Evolutionary conservation across 1,140 invertebrate species (phyloP), one percentile per base, ranked within the genome.

Genomic region (Magallana angulata): DNA sequence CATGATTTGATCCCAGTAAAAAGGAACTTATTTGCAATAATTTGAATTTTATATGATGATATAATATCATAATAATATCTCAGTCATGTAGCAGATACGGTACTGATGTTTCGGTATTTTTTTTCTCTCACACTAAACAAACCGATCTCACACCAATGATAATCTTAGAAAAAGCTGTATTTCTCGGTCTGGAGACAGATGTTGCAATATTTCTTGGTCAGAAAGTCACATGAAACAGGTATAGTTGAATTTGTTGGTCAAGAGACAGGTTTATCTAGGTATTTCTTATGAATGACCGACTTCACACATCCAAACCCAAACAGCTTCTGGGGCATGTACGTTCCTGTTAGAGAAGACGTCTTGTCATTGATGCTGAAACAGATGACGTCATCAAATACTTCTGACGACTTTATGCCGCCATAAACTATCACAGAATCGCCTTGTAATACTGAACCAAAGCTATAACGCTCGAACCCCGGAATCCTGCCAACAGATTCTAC

Each of bases 251-350:
- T 48, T 48, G 36, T 48, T 5, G 36, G 36, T 48, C 62, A 64
- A 7, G 14, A 16, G 14, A 82, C 48, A 16, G 81, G 48, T 82
- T 84, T 36, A 48, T 59, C 62, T 1, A 92, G 87, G 85, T 92
- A 92, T 83, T 91, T 92, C 80, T 91, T 93, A 56, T 93, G 91
- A 36, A 93, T 91, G n/a, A 91, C 91, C 80, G 91, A 92, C 82
- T 93, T 93, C 18, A 92, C 91, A 87, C 92, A 93, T 86, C 93
- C 92, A 86, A 93, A 92, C 11, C 92, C 89, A 12, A 92, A 89
- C 59, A 90, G 59, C 56, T 90, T 90, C 5, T 88, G 87, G 2
- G 91, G 93, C 14, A 93, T 86, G 16, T 89, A 87, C 56, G 92
- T 91, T 6, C 85, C 82, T 9, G 91, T 76, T 48, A 91, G 87